Percentiles rank a stretch among this genome's conserved stretches.
phyloP scores from a whole-genome alignment of 2,888 invertebrate genomes.

The Pheosia gnoma region DNA sequence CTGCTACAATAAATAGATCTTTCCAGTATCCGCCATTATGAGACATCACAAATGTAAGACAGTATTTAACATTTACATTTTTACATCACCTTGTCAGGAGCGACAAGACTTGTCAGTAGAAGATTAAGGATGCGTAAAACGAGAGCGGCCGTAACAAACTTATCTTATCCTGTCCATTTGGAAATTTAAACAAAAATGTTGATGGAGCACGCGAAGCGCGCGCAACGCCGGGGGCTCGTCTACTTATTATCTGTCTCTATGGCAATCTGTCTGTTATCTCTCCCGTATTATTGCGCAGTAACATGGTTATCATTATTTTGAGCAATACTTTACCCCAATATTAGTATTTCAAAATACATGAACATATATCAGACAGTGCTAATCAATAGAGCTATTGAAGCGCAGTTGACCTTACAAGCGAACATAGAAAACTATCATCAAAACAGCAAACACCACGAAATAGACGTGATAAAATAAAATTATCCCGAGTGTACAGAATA shows the following conservation, averaged over 20 bases:
- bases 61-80: constrained; percentile 18
- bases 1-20: no score
- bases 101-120: constrained; percentile 24
- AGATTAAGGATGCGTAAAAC: constrained; percentile 22
- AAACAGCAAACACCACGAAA: no score
- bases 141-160: constrained; percentile 37
- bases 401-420: no score
- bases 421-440: no score
- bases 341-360: no score
- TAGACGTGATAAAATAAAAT: no score
- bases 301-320: constrained; percentile 6
- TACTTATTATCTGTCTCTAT: constrained; percentile 39
- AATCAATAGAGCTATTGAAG: no score
- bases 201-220: constrained; percentile 45
- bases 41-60: background rate
- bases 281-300: constrained; percentile 44
- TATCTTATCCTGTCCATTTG: constrained; percentile 45
- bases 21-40: no score
- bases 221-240: constrained; percentile 58
- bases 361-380: no score
- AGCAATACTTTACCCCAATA: background rate
- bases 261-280: constrained; percentile 40
- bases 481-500: no score
- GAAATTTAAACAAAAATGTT: constrained; percentile 53
- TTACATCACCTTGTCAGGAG: constrained; percentile 21